Percentiles rank a stretch among this genome's conserved stretches.
Conservation (phyloP, 2,113 vertebrate genomes). For the Bolborhynchus lineola region DNA sequence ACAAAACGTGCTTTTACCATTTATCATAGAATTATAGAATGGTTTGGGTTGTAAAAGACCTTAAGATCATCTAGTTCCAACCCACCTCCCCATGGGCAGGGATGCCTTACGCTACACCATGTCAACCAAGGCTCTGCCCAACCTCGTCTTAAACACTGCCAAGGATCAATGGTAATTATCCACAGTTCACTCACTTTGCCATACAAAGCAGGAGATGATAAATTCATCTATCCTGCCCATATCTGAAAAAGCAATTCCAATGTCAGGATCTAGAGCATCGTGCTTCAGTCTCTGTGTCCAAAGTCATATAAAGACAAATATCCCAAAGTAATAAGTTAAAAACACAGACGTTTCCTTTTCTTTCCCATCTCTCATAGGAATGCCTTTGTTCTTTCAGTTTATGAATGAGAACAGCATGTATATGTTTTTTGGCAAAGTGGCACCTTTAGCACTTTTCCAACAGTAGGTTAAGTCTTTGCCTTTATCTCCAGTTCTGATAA, state of each 20-base stretch:
- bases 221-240: neutral
- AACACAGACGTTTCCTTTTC: neutral
- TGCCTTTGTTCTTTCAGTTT: neutral
- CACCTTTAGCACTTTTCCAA: neutral
- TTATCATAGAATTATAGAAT: neutral
- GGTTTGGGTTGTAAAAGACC: neutral
- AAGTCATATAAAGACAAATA: neutral
- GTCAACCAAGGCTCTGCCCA: neutral
- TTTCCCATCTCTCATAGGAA: neutral
- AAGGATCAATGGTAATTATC: neutral
- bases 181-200: neutral
- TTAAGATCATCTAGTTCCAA: neutral
- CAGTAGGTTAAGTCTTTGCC: neutral
- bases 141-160: neutral
- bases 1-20: neutral
- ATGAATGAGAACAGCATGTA: neutral
- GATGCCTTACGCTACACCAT: neutral
- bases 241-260: neutral
- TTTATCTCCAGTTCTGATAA: neutral
- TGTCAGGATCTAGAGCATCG: neutral
- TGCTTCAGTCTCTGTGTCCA: neutral
- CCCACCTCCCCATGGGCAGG: neutral
- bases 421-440: neutral
- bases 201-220: neutral
- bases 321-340: neutral